Evolutionary conservation across 2,888 invertebrate genomes (phyloP), one percentile per base, ranked within the genome.

Genomic region (Toxonevra muliebris): DNA sequence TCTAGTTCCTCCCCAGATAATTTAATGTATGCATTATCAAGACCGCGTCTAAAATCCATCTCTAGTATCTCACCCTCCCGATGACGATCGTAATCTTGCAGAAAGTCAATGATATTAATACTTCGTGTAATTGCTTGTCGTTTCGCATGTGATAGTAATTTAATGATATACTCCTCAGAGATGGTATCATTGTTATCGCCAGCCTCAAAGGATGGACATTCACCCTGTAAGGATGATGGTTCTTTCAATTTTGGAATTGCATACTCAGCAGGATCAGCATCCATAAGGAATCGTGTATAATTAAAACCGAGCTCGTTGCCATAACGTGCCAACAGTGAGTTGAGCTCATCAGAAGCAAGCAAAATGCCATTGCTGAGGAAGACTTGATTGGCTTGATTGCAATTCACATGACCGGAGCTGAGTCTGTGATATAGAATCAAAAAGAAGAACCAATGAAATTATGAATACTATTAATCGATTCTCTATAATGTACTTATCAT

Each of bases 271-370:
- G 84, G 84, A 76, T 85, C 85, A 4, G 73, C 89, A 84, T 93
- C 92, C 66, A 88, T 88, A 63, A 93, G 84, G 74, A 94, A 90
- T 75, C 87, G 87, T 70, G 87, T 87, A 79, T 93, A 94, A 86
- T 90, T 90, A 83, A 94, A 93, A 20, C 93, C 93, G 78, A 90
- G 84, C 79, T 92, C 90, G 81, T 93, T 91, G 70, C 89, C 89
- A 85, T 91, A 93, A 72, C 91, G 87, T 75, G 87, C 87, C 79
- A 92, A 90, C 57, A 94, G 86, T 19, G 92, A 89, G 66, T 89
- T 89, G 65, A 91, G 82, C 79, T 93, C 93, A 75, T 88, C 88
- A 58, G 88, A 87, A 0, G 91, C 87, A 9, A 91, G 86, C 70
- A 92, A 86, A 79, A 93, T 89, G 66, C 90, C 90, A 75, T 90